phyloP scores from a whole-genome alignment of 2,888 invertebrate species.

The Leptinotarsa juncta region DNA sequence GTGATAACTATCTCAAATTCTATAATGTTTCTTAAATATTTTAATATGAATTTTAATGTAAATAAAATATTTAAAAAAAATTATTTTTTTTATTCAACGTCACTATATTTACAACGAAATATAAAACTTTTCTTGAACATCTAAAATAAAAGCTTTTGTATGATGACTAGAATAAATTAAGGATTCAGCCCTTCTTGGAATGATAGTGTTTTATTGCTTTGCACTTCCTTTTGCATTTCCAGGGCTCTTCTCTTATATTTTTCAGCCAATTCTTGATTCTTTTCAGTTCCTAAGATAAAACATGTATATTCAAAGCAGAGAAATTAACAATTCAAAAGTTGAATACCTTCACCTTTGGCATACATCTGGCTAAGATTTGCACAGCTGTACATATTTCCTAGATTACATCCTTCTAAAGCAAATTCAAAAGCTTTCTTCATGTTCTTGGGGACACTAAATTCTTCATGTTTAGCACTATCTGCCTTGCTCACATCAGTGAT shows the following conservation, averaged over 20 bases:
- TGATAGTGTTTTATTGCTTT: conserved; percentile 63
- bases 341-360: conserved; percentile 80
- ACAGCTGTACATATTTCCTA: conserved; percentile 88
- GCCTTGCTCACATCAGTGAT: conserved; percentile 13
- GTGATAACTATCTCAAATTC: conserved; percentile 36
- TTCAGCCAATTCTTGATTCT: conserved; percentile 77
- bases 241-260: conserved; percentile 78
- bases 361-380: conserved; percentile 92
- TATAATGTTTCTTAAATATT: conserved; percentile 35
- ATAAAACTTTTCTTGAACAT: conserved; percentile 9
- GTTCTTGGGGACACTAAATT: conserved; percentile 70
- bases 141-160: conserved; percentile 14
- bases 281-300: conserved; percentile 68
- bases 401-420: conserved; percentile 83
- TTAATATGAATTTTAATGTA: conserved; percentile 41
- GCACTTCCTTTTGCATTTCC: conserved; percentile 76
- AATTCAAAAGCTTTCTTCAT: conserved; percentile 83
- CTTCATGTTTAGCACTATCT: conserved; percentile 37
- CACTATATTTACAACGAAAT: background rate
- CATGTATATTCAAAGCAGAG: background rate
- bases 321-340: background rate
- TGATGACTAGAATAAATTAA: conserved; percentile 27
- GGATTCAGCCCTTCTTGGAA: conserved; percentile 67
- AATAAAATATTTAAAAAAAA: conserved; percentile 32
- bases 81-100: conserved; percentile 15